Evolutionary conservation across 1,140 invertebrate genomes (phyloP), one percentile per base, ranked within the genome.

Genomic region (Planococcus citri): DNA sequence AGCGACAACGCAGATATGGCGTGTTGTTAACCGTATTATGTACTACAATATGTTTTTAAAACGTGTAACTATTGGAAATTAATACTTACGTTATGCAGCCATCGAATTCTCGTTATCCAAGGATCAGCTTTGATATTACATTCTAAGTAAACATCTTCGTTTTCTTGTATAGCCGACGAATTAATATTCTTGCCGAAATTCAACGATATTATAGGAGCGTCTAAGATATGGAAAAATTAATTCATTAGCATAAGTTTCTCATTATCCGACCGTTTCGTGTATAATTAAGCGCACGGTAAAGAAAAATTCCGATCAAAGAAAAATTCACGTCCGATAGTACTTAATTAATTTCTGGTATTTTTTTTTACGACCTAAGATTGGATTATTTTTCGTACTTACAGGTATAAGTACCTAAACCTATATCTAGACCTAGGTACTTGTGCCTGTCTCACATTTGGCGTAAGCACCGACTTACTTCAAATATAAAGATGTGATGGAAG

Each of bases 101-200:
- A 76, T 12, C 72, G 38, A 12, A 75, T 69, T 38, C 60, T 72
- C 10, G 70, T 70, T 24, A 72, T 70, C 38, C 68, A 64, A 17
- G 77, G 77, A 68, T 78, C 77, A 8, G 77, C 73, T 8, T 74
- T 70, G 27, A 78, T 74, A n/a, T 71, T 70, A 61, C 77, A 78
- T 69, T 77, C 76, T 58, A 78, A 74, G 60, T 77, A 78, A n/a
- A 78, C 74, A 69, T 78, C 76, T 24, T 74, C 75, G 6, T 76
- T 76, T 72, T 79, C 78, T 69, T 77, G 72, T 10, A 76, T 73
- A 20, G 72, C 71, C 17, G 71, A 70, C 22, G 74, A 72, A 58
- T 76, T 73, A 1, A 76, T 33, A 67, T 72, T 75, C 22, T 70
- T 72, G n/a, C 74, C 74, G 10, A 75, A 41, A 27, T 71, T 72